Evolutionary conservation across 2,888 invertebrate genomes (phyloP).

Genomic region (Temnothorax ravouxi): DNA sequence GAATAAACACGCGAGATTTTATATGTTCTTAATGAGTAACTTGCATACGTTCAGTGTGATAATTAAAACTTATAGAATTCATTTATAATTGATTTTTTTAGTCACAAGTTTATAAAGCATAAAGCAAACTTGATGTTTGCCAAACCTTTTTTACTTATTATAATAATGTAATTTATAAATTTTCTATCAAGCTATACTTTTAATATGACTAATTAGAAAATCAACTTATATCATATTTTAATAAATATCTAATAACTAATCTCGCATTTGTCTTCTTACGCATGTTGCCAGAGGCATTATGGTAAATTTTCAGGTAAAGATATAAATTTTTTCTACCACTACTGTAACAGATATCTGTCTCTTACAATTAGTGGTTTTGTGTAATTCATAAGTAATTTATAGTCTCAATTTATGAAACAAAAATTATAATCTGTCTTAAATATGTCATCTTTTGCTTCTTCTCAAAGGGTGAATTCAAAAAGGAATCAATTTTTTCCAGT

Average conservation of each 20-base stretch:
- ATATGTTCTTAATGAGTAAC: not conserved
- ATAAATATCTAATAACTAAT: conserved; percentile 63
- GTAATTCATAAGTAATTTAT: not conserved
- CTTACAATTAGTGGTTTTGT: not conserved
- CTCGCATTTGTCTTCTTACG: conserved; percentile 65
- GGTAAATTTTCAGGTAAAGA: conserved; percentile 85
- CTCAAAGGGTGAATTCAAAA: not conserved
- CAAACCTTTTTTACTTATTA: not conserved
- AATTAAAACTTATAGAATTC: not conserved
- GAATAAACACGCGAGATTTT: not conserved
- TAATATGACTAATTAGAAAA: not conserved
- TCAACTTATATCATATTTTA: not conserved
- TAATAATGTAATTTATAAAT: not conserved
- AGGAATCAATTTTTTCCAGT: conserved; percentile 72
- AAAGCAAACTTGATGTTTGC: not conserved
- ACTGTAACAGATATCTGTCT: not conserved
- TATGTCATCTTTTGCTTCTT: not conserved
- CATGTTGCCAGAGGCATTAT: conserved; percentile 83
- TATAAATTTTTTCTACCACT: conserved; percentile 59
- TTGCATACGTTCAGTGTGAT: not conserved
- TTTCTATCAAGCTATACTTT: not conserved
- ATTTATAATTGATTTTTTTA: not conserved
- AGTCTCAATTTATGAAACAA: not conserved
- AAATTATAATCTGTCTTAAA: not conserved
- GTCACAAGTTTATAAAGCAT: not conserved